Evolutionary conservation across 2,888 invertebrate species (phyloP).

Genomic region (Ypsolopha sequella): DNA sequence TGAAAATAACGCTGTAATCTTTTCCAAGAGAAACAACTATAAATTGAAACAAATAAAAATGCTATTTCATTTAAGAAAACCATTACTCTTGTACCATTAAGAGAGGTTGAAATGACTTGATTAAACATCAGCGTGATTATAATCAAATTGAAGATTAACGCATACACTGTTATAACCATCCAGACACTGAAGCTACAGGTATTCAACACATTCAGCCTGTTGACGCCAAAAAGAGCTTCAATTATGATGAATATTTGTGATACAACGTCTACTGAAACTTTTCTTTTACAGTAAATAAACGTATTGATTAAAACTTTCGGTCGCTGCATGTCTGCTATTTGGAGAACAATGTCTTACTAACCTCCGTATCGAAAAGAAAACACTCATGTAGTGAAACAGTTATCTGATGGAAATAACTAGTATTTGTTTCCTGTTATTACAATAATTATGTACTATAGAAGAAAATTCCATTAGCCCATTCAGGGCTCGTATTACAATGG

Average conservation of each 20-base stretch:
- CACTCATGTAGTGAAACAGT: background rate
- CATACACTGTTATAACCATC: slow-evolving; percentile 16
- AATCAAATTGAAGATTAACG: slow-evolving; percentile 9
- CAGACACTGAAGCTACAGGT: slow-evolving; percentile 14
- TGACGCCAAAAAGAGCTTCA: slow-evolving; percentile 23
- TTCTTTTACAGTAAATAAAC: slow-evolving; percentile 21
- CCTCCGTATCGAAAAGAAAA: background rate
- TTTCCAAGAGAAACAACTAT: slow-evolving; percentile 22
- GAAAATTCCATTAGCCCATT: too few relatives aligned
- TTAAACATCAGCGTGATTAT: slow-evolving; percentile 6
- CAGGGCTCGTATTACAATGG: too few relatives aligned
- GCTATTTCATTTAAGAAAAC: slow-evolving; percentile 10
- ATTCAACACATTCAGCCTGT: slow-evolving; percentile 22
- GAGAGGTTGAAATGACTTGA: background rate
- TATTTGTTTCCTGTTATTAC: background rate
- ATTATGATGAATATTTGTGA: slow-evolving; percentile 26
- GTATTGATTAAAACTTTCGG: slow-evolving; percentile 28
- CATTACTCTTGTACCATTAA: background rate
- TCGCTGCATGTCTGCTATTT: slow-evolving; percentile 17
- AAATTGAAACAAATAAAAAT: slow-evolving; percentile 17
- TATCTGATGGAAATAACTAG: background rate
- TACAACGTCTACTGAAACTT: slow-evolving; percentile 23
- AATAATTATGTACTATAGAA: too few relatives aligned
- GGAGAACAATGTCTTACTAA: background rate
- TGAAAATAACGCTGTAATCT: slow-evolving; percentile 24